Evolutionary conservation across 2,797 vertebrate species (phyloP).

Genomic region (Molothrus ater): DNA sequence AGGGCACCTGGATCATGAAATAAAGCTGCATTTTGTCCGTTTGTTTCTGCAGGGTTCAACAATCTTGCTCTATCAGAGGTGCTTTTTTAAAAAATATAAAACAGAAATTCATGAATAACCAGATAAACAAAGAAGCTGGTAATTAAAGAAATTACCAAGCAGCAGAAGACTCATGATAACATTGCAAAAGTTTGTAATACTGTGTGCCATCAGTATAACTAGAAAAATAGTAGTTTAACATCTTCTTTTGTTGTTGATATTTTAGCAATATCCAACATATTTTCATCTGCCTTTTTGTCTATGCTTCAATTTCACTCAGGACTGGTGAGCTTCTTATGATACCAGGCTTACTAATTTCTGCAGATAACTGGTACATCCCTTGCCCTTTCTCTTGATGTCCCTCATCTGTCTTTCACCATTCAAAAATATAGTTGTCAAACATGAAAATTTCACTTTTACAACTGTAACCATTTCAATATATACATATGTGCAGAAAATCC

Average conservation of each 20-base stretch:
- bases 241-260: not conserved
- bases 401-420: not conserved
- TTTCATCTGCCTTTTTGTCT: not conserved
- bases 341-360: not conserved
- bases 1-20: not conserved
- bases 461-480: not conserved
- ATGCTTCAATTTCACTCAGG: not conserved
- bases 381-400: not conserved
- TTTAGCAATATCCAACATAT: not conserved
- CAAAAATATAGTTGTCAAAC: not conserved
- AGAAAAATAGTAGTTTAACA: not conserved
- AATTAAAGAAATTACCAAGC: not conserved
- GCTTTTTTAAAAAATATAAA: not conserved
- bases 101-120: not conserved
- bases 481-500: not conserved
- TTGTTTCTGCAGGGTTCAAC: not conserved
- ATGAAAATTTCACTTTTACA: not conserved
- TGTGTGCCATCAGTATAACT: not conserved
- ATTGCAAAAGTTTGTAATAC: not conserved
- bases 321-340: not conserved
- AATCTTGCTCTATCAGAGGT: not conserved
- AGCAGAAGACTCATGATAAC: not conserved
- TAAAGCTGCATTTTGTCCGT: not conserved
- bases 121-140: not conserved
- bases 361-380: not conserved